Evolutionary conservation across 2,888 invertebrate species (phyloP).

Genomic region (Ochropleura leucogaster): DNA sequence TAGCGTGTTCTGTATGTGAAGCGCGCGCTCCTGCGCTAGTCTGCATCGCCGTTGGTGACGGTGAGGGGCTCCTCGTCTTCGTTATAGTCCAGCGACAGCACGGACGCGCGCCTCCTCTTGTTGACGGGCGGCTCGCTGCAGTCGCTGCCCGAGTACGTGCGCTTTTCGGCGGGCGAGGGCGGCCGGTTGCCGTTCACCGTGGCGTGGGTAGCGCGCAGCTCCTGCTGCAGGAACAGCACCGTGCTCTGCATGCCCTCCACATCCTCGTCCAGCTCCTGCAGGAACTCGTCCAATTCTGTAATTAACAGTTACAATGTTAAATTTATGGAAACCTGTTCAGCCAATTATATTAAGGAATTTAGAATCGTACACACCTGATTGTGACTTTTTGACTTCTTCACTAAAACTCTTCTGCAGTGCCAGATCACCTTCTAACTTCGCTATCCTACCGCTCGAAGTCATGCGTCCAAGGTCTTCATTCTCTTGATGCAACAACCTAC

Average conservation of each 20-base stretch:
- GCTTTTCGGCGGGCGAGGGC: slow-evolving; percentile 82
- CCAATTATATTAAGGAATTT: neutral
- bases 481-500: slow-evolving; percentile 97
- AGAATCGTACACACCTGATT: slow-evolving; percentile 93
- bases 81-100: slow-evolving; percentile 93
- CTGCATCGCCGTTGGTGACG: slow-evolving; percentile 92
- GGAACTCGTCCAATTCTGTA: slow-evolving; percentile 97
- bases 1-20: slow-evolving; percentile 76
- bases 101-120: slow-evolving; percentile 93
- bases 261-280: slow-evolving; percentile 98
- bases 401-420: slow-evolving; percentile 98
- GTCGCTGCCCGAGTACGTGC: slow-evolving; percentile 85
- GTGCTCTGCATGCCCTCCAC: slow-evolving; percentile 99
- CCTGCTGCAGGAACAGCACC: slow-evolving; percentile 97
- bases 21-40: slow-evolving; percentile 83
- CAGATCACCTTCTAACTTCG: slow-evolving; percentile 98
- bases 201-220: slow-evolving; percentile 94
- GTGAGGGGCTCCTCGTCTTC: slow-evolving; percentile 94
- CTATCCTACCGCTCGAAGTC: slow-evolving; percentile 98
- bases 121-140: slow-evolving; percentile 88
- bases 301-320: slow-evolving; percentile 49
- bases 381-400: slow-evolving; percentile 98
- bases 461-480: slow-evolving; percentile 99
- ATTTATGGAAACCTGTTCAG: neutral
- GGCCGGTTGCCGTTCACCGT: slow-evolving; percentile 83